Evolutionary conservation across 2,113 vertebrate genomes (phyloP).

Genomic region (Upupa epops): DNA sequence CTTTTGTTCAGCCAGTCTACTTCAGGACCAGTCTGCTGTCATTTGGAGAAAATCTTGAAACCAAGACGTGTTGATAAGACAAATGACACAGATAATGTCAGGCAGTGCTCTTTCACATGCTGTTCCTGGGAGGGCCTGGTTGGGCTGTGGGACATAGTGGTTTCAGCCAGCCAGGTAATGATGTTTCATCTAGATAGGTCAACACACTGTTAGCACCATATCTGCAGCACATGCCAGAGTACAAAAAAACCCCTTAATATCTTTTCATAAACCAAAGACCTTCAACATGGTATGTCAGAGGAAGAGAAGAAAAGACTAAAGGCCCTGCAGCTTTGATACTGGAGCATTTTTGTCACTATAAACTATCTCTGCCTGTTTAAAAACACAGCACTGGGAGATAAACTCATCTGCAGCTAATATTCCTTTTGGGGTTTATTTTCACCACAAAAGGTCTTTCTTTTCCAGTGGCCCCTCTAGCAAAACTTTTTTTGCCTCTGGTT

Average conservation of each 20-base stretch:
- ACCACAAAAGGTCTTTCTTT: neutral
- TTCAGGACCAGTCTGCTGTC: neutral
- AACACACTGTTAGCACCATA: rapidly evolving
- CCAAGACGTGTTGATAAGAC: neutral
- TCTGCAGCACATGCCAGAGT: neutral
- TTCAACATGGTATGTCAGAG: neutral
- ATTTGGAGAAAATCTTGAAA: neutral
- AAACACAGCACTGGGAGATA: neutral
- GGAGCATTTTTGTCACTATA: neutral
- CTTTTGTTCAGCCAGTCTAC: neutral
- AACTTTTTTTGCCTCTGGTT: neutral
- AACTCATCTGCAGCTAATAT: neutral
- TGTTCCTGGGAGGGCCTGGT: neutral
- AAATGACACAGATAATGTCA: neutral
- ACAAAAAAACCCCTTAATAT: neutral
- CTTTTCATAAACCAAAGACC: neutral
- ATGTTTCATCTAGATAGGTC: neutral
- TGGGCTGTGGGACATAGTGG: rapidly evolving
- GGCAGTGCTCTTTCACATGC: neutral
- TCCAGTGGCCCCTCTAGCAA: neutral
- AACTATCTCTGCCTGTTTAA: neutral
- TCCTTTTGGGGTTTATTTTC: no score
- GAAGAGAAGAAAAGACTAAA: neutral
- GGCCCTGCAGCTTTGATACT: neutral
- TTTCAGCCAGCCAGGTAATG: neutral